phyloP scores from a whole-genome alignment of 1,140 invertebrate genomes.

The Ladona fulva region DNA sequence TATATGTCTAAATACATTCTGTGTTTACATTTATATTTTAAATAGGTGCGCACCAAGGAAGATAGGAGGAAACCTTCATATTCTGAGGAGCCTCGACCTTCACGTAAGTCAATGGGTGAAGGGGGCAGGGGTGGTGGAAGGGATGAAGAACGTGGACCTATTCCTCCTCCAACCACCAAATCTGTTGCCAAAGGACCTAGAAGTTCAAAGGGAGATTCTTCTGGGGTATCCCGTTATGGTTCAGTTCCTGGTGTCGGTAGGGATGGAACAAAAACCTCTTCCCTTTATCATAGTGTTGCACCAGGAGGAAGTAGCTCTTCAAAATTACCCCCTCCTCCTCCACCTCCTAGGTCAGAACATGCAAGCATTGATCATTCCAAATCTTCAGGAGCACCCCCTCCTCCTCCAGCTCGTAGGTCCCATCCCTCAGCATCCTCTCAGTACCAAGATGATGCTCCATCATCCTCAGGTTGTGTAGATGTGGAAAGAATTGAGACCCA shows the following conservation, averaged over 20 bases:
- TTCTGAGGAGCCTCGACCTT: conserved; percentile 21
- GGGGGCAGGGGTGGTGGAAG: background rate
- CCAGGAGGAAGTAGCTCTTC: background rate
- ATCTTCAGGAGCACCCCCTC: background rate
- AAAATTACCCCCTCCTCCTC: background rate
- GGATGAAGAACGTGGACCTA: background rate
- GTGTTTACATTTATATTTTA: background rate
- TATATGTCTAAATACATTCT: too few relatives aligned
- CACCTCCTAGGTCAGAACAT: background rate
- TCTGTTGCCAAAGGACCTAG: background rate
- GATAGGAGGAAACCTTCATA: conserved; percentile 41
- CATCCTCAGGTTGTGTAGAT: conserved; percentile 17
- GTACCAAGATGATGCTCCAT: background rate
- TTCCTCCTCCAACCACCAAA: background rate
- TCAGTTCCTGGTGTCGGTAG: background rate
- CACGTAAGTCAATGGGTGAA: background rate
- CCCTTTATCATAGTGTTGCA: background rate
- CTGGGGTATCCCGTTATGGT: background rate
- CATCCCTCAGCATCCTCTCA: background rate
- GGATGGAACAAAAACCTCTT: background rate
- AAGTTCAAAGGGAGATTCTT: background rate
- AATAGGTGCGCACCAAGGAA: conserved; percentile 37
- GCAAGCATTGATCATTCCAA: background rate
- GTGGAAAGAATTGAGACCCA: conserved; percentile 38
- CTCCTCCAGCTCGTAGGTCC: background rate